phyloP scores from a whole-genome alignment of 2,888 invertebrate species.

The Azorinus chamasolen region DNA sequence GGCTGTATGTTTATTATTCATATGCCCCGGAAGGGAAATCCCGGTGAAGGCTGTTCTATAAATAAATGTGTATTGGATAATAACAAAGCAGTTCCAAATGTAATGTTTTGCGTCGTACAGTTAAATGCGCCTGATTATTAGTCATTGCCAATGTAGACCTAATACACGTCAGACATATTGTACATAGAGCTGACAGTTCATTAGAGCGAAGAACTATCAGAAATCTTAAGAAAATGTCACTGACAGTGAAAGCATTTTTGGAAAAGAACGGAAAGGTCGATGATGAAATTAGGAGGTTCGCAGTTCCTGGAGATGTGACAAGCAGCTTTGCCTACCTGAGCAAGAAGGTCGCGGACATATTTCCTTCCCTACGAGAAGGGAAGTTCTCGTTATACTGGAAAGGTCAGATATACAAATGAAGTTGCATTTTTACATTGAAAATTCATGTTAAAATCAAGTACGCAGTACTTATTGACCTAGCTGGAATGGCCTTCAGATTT shows the following conservation, averaged over 20 bases:
- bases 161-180: too few relatives aligned
- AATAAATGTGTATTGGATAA: slow-evolving; percentile 26
- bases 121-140: too few relatives aligned
- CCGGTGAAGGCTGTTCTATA: slow-evolving; percentile 60
- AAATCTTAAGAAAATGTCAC: too few relatives aligned
- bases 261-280: slow-evolving; percentile 86
- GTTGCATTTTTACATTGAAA: too few relatives aligned
- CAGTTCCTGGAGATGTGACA: slow-evolving; percentile 88
- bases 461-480: too few relatives aligned
- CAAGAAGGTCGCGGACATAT: slow-evolving; percentile 89
- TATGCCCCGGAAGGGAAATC: slow-evolving; percentile 60
- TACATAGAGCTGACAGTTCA: too few relatives aligned
- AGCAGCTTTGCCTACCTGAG: slow-evolving; percentile 88
- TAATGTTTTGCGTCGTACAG: too few relatives aligned
- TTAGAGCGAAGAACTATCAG: too few relatives aligned
- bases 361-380: slow-evolving; percentile 88
- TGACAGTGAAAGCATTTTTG: slow-evolving; percentile 83
- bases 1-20: slow-evolving; percentile 40
- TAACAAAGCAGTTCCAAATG: neutral
- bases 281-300: slow-evolving; percentile 89
- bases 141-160: too few relatives aligned
- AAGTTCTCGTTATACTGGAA: slow-evolving; percentile 89
- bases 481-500: too few relatives aligned
- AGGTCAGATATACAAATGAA: too few relatives aligned
- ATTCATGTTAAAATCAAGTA: too few relatives aligned